Percentiles rank a stretch among this genome's conserved stretches.
Conservation (phyloP, 2,113 vertebrate genomes). For the Perccottus glenii region DNA sequence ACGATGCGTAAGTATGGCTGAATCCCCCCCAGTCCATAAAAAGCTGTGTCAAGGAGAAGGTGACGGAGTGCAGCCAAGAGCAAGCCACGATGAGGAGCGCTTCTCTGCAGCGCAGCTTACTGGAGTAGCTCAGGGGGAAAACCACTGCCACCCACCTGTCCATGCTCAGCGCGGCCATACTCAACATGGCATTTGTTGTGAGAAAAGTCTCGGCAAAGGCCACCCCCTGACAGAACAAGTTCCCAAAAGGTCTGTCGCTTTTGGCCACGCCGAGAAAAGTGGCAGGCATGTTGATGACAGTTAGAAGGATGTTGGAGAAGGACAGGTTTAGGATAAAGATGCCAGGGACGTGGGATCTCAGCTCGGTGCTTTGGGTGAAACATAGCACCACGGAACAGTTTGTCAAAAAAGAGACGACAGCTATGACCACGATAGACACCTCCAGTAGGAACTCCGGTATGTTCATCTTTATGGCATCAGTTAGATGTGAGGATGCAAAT, state of each 20-base stretch:
- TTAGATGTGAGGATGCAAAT: constrained; percentile 26
- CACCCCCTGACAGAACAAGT: constrained; percentile 69
- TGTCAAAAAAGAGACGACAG: constrained; percentile 77
- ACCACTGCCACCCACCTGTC: constrained; percentile 84
- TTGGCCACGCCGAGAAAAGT: constrained; percentile 76
- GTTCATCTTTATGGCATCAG: constrained; percentile 77
- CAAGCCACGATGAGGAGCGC: constrained; percentile 79
- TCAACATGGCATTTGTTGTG: constrained; percentile 80
- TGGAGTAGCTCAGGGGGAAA: constrained; percentile 82
- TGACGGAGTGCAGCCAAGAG: constrained; percentile 79
- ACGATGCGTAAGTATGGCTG: constrained; percentile 79
- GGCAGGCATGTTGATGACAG: constrained; percentile 80
- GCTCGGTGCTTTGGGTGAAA: constrained; percentile 80
- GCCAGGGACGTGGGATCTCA: constrained; percentile 80
- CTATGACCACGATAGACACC: constrained; percentile 77
- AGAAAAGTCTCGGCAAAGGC: constrained; percentile 83
- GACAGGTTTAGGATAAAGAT: constrained; percentile 82
- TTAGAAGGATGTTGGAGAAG: constrained; percentile 83
- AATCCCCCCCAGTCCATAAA: constrained; percentile 82
- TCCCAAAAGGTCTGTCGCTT: constrained; percentile 70
- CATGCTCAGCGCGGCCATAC: constrained; percentile 84
- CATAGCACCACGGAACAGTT: constrained; percentile 82
- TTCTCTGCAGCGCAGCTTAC: constrained; percentile 83
- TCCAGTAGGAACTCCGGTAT: constrained; percentile 80
- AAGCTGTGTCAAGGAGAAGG: constrained; percentile 76